Evolutionary conservation across 2,888 invertebrate genomes (phyloP), one percentile per base, ranked within the genome.

Genomic region (Epistrophella euchroma): DNA sequence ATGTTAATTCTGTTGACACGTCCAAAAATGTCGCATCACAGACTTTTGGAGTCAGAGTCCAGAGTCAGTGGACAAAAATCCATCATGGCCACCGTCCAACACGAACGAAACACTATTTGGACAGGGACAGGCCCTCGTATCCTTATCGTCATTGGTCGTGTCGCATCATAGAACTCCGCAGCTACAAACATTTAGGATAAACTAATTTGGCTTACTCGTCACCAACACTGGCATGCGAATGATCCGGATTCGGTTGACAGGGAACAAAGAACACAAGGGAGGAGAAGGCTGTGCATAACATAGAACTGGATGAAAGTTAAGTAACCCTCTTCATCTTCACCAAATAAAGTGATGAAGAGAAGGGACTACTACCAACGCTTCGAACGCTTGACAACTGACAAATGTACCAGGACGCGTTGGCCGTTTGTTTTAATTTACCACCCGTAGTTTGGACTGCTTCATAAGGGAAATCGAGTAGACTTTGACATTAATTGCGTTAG

Each of bases 371-470:
- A 32, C 9, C n/a, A n/a, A 56, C 56, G 68, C 68, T 77, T 70
- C 68, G 77, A 70, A 78, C 66, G 79, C 79, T 88, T 89, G 89
- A 89, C 89, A 89, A 88, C 88, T 89, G 89, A 89, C 88, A 88
- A 88, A 89, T 89, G 88, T 88, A 88, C 82, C 81, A 88, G 88
- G 88, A 88, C 88, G 89, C 89, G 88, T 88, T 88, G 86, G 88
- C 88, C 88, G 89, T 89, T 89, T 88, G 88, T 89, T 89, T 89
- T 88, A 89, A 89, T 89, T 89, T 89, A 88, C 88, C 89, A 88
- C 89, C 89, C 88, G 88, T 88, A 84, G 88, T 73, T 85, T 73
- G 85, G 84, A 86, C 82, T 76, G 88, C 82, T 88, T 88, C 88
- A 88, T 87, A 88, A 82, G 87, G 88, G 88, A 88, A 88, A 89